phyloP scores from a whole-genome alignment of 53 echinoderm and acorn worm genomes.

The Holothuria leucospilota region DNA sequence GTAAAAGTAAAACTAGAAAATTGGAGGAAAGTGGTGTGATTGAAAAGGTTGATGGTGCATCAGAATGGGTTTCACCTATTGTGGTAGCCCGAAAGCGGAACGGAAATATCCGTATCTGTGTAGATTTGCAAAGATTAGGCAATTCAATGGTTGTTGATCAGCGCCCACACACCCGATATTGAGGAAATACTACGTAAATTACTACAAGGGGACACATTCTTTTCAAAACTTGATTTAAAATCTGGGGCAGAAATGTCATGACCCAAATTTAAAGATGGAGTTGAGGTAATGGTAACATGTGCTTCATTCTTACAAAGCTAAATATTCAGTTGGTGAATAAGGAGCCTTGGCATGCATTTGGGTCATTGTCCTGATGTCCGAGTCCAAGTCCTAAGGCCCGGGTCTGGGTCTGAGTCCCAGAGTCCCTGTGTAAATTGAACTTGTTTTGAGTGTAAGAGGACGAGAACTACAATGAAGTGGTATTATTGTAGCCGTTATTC shows the following conservation, averaged over 20 bases:
- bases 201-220: no score
- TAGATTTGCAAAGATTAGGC: background rate
- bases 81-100: constrained; percentile 39
- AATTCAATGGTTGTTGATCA: no score
- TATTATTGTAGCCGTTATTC: no score
- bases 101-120: constrained; percentile 41
- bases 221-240: no score
- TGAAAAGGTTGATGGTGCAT: constrained; percentile 31
- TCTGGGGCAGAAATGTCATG: background rate
- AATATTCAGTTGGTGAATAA: constrained; percentile 19
- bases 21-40: constrained; percentile 52
- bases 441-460: no score
- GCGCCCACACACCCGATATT: no score
- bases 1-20: constrained; percentile 58
- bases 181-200: no score
- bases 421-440: no score
- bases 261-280: background rate
- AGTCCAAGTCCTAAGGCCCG: no score
- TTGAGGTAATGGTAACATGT: background rate
- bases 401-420: no score
- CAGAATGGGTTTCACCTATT: constrained; percentile 52
- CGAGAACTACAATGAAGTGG: no score
- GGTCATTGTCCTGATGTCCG: no score
- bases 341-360: constrained; percentile 10
- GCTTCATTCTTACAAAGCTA: background rate